Conservation (phyloP, 2,797 vertebrate genomes). For the Okamejei kenojei region DNA sequence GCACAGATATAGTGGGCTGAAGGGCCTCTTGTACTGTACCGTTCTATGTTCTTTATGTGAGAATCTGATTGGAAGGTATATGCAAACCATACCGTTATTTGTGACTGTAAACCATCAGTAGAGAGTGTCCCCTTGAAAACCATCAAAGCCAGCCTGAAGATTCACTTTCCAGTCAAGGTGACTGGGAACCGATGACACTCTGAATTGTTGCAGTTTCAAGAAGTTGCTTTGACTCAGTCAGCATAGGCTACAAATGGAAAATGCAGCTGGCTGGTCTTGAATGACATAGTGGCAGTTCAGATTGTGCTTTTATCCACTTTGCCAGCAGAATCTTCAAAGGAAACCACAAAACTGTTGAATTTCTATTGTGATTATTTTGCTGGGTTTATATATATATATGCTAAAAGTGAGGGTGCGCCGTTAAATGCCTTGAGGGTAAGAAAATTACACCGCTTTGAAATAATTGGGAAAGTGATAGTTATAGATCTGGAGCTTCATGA, state of each 20-base stretch:
- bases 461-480: neutral
- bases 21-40: no score
- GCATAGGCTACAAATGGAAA: neutral
- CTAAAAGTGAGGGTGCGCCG: neutral
- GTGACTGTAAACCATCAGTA: neutral
- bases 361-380: neutral
- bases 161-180: neutral
- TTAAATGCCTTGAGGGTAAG: neutral
- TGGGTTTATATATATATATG: neutral
- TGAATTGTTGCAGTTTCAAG: neutral
- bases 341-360: neutral
- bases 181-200: neutral
- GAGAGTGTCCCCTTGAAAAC: neutral
- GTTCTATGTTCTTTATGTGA: neutral
- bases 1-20: no score
- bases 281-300: neutral
- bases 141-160: neutral
- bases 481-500: neutral
- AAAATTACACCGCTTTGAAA: neutral
- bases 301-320: neutral
- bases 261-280: neutral
- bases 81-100: neutral
- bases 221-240: neutral
- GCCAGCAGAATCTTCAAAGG: neutral
- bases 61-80: neutral